Evolutionary conservation across 2,113 vertebrate genomes (phyloP).

Genomic region (Triplophysa tibetana): DNA sequence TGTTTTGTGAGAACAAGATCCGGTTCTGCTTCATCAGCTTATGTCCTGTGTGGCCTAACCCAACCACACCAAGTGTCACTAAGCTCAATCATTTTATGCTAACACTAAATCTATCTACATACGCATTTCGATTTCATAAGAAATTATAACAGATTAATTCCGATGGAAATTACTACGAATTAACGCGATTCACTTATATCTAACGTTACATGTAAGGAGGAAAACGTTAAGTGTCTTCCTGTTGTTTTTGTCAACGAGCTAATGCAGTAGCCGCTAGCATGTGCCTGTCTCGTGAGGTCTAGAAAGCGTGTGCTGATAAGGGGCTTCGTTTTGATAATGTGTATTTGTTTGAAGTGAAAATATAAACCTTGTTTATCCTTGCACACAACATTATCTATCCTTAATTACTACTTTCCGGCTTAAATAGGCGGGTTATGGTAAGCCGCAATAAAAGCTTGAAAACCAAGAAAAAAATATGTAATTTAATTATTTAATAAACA

Average conservation of each 20-base stretch:
- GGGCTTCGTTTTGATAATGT: neutral
- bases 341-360: too few relatives aligned
- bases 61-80: conserved; percentile 21
- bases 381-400: too few relatives aligned
- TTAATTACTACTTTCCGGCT: too few relatives aligned
- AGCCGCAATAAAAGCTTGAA: too few relatives aligned
- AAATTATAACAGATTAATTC: neutral
- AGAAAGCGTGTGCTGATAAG: conserved; percentile 17
- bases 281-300: conserved; percentile 20
- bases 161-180: neutral
- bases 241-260: conserved; percentile 43
- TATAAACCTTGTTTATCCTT: too few relatives aligned
- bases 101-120: neutral
- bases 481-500: too few relatives aligned
- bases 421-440: too few relatives aligned
- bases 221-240: conserved; percentile 35
- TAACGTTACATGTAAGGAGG: conserved; percentile 48
- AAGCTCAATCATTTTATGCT: neutral
- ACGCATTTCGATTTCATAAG: neutral
- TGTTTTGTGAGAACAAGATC: conserved; percentile 61
- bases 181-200: neutral
- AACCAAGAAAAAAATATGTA: too few relatives aligned
- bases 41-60: conserved; percentile 65
- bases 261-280: conserved; percentile 41
- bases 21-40: conserved; percentile 78